Base-by-base conservation (phyloP, 2,888 invertebrate species). In the Chromoteleia sp. region DNA sequence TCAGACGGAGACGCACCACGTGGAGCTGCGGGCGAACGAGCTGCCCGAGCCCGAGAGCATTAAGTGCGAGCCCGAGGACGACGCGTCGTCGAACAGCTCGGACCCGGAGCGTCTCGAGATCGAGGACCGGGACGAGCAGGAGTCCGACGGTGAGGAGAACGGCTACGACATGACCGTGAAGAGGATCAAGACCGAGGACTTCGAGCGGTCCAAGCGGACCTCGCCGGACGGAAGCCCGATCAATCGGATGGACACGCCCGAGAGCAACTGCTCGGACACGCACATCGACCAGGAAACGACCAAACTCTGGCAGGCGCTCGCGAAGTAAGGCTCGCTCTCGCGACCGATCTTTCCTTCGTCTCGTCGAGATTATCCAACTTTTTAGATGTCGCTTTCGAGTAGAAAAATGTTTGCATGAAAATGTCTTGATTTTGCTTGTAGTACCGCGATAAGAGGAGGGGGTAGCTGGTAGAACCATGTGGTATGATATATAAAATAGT, bases 61-160 rank as follows among this genome's bases (percentile, higher is more conserved):
- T 50, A 90, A 93, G 61, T 92, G 93, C 29, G 93, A 93, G 68
- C 94, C 93, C 83, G 94, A 94, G 48, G 94, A 93, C 88, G 94
- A 94, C 87, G 93, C 94, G 83, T 95, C 94, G 89, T 95, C 95
- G 89, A 95, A 94, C 88, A 95, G 95, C 84, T 95, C 96, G 0
- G 96, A 96, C 92, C 95, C 95, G 0, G 95, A 95, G 85, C 92
- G 96, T 86, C 92, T 96, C 86, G 95, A 96, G 87, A 95, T 96
- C 91, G 95, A 95, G 82, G 91, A 91, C 82, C 86, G 89, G 6
- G 89, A 89, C 17, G 89, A 88, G 7, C 88, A 89, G 29, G 91
- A 91, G 12, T 85, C 86, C 2, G 89, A 91, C 43, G 89, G 87
- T 14, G 90, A 88, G 65, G 91, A 89, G 14, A 89, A 88, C 79